Base-by-base conservation (phyloP, 2,113 vertebrate species). In the Python bivittatus region DNA sequence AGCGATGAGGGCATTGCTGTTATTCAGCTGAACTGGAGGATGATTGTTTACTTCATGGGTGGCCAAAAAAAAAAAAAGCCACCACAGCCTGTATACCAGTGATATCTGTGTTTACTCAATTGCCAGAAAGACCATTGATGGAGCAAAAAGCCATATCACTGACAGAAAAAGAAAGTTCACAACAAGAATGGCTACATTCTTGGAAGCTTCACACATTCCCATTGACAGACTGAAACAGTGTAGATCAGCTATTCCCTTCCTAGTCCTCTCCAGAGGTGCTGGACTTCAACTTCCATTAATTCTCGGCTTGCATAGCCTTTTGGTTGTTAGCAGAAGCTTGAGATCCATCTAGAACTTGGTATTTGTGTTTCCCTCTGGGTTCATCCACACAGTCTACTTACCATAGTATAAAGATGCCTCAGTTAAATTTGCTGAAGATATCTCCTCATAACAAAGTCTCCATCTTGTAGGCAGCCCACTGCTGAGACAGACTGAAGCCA, bases 1-100 rank as follows among this genome's bases (percentile, higher is more conserved):
- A 92, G 1, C 1, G 87, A 88, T 95, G 84, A 93, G 91, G 93
- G 93, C 68, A 60, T 7, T 33, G 86, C 94, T 29, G 84, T 91
- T 90, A 91, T 53, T 64, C 84, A 1, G 0, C 91, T 92, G 68
- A 86, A 64, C 23, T 61, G 25, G 23, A 15, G 8, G 68, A 48
- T 27, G 54, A 56, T 85, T 27, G 38, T 9, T 89, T 52, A 25
- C 25, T 44, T 64, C 22, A n/a, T 92, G 84, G 12, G 38, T 48
- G n/a, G n/a, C 23, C 44, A n/a, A 42, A 56, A 90, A 83, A 0
- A 3, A 1, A 11, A 6, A 22, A 33, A 9, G 6, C 38, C 17
- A 17, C 3, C 48, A n/a, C 38, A 60, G 11, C 2, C 9, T 27
- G 33, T 52, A 38, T 79, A 54, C 27, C 0, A 0, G 52, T n/a